Percentiles rank a stretch among this genome's conserved stretches.
These are phyloP conservation scores for Rallus crepitans DNA, from an alignment of 2,797 vertebrate genomes.

Conservation along the genomic window DNA sequence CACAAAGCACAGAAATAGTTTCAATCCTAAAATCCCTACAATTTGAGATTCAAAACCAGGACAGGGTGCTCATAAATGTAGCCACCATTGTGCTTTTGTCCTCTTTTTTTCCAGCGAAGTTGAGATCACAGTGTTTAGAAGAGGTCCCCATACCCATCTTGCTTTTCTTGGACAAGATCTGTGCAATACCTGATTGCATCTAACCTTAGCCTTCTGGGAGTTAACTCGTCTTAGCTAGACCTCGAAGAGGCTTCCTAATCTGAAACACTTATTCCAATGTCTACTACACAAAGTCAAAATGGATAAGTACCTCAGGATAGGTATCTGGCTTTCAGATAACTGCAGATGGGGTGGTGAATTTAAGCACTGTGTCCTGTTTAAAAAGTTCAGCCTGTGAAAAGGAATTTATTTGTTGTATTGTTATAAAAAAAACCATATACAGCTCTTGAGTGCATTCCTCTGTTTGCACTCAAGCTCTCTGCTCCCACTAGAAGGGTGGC, in stretches of 20 bases:
- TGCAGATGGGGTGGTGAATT: not conserved
- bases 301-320: not conserved
- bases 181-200: not conserved
- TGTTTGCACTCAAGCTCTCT: not conserved
- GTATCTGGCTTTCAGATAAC: not conserved
- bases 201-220: not conserved
- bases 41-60: not conserved
- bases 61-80: not conserved
- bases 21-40: not conserved
- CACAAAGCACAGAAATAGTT: not conserved
- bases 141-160: not conserved
- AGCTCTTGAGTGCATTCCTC: not conserved
- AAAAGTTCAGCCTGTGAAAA: not conserved
- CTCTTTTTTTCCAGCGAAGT: not conserved
- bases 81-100: not conserved
- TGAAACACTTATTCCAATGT: not conserved
- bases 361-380: not conserved
- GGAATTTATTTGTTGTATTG: not conserved
- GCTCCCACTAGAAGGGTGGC: not conserved
- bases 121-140: not conserved
- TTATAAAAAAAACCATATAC: fast-evolving
- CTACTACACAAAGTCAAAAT: not conserved
- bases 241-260: not conserved
- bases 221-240: not conserved
- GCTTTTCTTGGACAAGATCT: not conserved